Base-by-base conservation (phyloP, 1,140 invertebrate genomes). In the Drosophila santomea region DNA sequence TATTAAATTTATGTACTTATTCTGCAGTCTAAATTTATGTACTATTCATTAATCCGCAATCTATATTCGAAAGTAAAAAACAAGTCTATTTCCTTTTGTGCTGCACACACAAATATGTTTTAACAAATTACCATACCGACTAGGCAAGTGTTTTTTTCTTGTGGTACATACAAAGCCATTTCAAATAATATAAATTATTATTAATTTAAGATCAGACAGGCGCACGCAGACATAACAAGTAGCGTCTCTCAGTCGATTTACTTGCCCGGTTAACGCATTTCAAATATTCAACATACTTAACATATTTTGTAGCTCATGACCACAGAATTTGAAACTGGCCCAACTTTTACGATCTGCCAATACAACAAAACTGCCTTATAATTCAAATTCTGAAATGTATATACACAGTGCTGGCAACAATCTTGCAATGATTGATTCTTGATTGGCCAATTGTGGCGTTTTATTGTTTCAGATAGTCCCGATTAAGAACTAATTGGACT, bases 251-350 rank as follows among this genome's bases (percentile, higher is more conserved):
- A 62, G 36, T 76, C 41, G 20, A 23, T 23, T 44, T 48, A 57
- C 52, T 45, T 28, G 50, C 25, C 47, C 15, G 35, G 45, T 25
- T 17, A 77, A 67, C 39, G 77, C 48, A 51, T 36, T 36, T n/a
- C 12, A 28, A 66, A 68, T 66, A 66, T 68, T 15, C 51, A 32
- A 50, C 47, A 82, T 62, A 68, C 66, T 82, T 62, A 82, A 58
- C 62, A 78, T 82, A 76, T 50, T 72, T 85, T 75, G 43, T 67
- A 73, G 78, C 47, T 82, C 78, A 72, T 75, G 78, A 81, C 20
- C 74, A 78, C 61, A 62, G 20, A 54, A 55, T 28, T 43, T 48
- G 51, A 84, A 84, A 54, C 69, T 58, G 61, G 71, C 62, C 73
- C 57, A 50, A 78, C 61, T 78, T 75, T 68, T 72, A 68, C 68